Conservation (phyloP, 2,113 vertebrate species). For the Anoura caudifer region DNA sequence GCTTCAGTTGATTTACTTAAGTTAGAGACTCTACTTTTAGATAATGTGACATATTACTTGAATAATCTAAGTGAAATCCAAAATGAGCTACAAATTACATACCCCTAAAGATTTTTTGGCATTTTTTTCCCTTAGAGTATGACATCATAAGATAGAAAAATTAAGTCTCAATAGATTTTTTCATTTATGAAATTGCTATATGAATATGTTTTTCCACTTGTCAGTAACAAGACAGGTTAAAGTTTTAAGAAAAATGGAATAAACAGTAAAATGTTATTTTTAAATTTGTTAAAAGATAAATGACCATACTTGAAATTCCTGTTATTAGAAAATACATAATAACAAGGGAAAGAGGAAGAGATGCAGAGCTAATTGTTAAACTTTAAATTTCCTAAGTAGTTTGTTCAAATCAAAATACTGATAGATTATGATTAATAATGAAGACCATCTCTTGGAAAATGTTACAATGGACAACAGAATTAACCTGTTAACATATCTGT, state of each 20-base stretch:
- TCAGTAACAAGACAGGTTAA: neutral
- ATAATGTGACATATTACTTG: neutral
- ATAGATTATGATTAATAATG: neutral
- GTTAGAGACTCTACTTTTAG: neutral
- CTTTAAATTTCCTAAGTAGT: slow-evolving; percentile 2
- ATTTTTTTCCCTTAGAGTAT: neutral
- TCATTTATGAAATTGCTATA: slow-evolving; percentile 7
- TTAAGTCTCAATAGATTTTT: neutral
- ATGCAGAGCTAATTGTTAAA: neutral
- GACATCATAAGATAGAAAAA: neutral
- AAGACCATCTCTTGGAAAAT: neutral
- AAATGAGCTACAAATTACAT: neutral
- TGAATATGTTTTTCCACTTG: slow-evolving; percentile 32
- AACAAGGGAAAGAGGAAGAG: neutral
- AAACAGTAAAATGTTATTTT: neutral
- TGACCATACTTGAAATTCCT: neutral
- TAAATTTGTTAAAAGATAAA: neutral
- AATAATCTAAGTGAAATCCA: neutral
- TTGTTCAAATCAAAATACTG: neutral
- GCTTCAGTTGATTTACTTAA: neutral
- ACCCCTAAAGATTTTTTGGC: neutral
- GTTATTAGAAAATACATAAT: neutral
- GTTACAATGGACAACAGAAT: neutral
- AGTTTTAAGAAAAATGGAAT: neutral
- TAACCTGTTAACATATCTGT: neutral